phyloP scores from a whole-genome alignment of 1,140 invertebrate genomes.

The Andrena cerasifolii region DNA sequence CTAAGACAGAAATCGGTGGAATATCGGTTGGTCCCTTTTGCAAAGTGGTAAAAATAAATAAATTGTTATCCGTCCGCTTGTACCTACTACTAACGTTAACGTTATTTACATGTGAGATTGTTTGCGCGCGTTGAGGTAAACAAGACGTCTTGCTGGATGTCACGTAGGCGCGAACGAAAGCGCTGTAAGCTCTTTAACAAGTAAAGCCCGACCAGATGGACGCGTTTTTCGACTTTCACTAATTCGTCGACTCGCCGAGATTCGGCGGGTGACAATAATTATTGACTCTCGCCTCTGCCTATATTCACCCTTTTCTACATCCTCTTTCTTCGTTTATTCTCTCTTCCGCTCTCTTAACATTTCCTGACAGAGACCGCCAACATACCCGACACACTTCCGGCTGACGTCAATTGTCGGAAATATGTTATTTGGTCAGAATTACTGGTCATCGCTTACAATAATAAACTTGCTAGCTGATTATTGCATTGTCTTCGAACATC shows the following conservation, averaged over 20 bases:
- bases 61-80: slow-evolving; percentile 67
- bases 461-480: slow-evolving; percentile 8
- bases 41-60: slow-evolving; percentile 77
- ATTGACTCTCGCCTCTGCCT: slow-evolving; percentile 56
- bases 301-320: slow-evolving; percentile 22
- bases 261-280: slow-evolving; percentile 46
- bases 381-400: slow-evolving; percentile 41
- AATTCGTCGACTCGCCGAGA: slow-evolving; percentile 13
- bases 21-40: slow-evolving; percentile 81
- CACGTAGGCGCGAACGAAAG: slow-evolving; percentile 56
- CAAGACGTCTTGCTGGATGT: slow-evolving; percentile 50
- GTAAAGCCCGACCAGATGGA: slow-evolving; percentile 49
- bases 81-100: slow-evolving; percentile 70
- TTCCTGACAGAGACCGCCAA: slow-evolving; percentile 30
- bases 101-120: slow-evolving; percentile 78
- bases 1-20: slow-evolving; percentile 82
- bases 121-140: slow-evolving; percentile 63
- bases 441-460: slow-evolving; percentile 52
- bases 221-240: background rate
- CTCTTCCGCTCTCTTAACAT: slow-evolving; percentile 34
- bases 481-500: background rate
- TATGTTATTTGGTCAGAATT: slow-evolving; percentile 46
- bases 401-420: slow-evolving; percentile 29
- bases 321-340: background rate
- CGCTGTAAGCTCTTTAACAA: slow-evolving; percentile 37